These are phyloP conservation scores for Drosophila kokeensis DNA, from an alignment of 2,888 invertebrate genomes.

Conservation along the genomic window DNA sequence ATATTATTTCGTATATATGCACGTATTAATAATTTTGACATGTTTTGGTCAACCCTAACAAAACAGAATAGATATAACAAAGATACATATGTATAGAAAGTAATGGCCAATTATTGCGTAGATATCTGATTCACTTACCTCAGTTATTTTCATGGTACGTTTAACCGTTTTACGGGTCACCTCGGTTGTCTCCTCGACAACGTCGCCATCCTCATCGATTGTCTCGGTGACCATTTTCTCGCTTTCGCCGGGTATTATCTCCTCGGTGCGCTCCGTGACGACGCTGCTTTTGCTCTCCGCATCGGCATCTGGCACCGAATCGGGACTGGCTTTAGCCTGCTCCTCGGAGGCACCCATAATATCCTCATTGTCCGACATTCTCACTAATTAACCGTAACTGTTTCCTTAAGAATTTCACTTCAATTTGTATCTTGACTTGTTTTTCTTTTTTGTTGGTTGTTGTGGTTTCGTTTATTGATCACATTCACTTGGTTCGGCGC, in stretches of 20 bases:
- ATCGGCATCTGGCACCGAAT: constrained; percentile 40
- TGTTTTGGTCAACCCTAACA: constrained; percentile 39
- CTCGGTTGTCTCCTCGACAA: constrained; percentile 84
- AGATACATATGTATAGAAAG: neutral
- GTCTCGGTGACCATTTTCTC: constrained; percentile 83
- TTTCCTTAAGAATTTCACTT: constrained; percentile 25
- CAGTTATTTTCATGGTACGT: constrained; percentile 84
- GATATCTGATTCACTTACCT: constrained; percentile 73
- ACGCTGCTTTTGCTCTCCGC: constrained; percentile 67
- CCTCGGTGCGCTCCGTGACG: constrained; percentile 71
- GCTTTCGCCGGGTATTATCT: constrained; percentile 78
- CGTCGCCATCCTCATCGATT: constrained; percentile 84
- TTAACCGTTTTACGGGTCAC: constrained; percentile 84
- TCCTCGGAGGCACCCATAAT: constrained; percentile 70
- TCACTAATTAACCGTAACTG: constrained; percentile 42
- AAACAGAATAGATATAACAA: neutral
- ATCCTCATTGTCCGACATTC: constrained; percentile 84
- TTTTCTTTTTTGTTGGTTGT: constrained; percentile 18
- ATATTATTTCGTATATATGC: constrained; percentile 41
- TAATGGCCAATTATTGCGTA: constrained; percentile 3
- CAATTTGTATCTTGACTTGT: constrained; percentile 6
- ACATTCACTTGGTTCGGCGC: constrained; percentile 72
- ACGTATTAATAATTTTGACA: constrained; percentile 59
- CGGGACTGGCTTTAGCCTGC: constrained; percentile 39
- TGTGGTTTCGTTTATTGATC: constrained; percentile 25